These are phyloP conservation scores for Caenorhabditis virilis DNA, from an alignment of 2,888 invertebrate genomes.

Conservation along the genomic window DNA sequence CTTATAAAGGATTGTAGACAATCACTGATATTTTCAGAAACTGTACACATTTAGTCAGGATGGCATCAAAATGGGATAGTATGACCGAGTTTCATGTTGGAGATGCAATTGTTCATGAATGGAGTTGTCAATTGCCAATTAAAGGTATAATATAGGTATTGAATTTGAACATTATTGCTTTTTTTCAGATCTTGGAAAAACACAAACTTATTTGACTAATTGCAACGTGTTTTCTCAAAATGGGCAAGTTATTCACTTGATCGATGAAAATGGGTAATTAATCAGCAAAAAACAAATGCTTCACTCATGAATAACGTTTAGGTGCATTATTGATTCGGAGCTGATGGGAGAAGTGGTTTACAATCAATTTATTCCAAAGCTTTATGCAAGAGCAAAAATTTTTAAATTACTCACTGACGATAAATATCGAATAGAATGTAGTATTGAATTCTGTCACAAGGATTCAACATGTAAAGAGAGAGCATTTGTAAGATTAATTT, in stretches of 20 bases:
- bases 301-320: slow-evolving; percentile 6
- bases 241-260: slow-evolving; percentile 50
- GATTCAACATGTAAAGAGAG: slow-evolving; percentile 30
- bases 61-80: slow-evolving; percentile 48
- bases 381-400: slow-evolving; percentile 47
- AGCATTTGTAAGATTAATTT: slow-evolving; percentile 26
- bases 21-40: slow-evolving; percentile 10
- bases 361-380: slow-evolving; percentile 40
- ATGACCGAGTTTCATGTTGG: slow-evolving; percentile 47
- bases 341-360: slow-evolving; percentile 54
- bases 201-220: slow-evolving; percentile 42
- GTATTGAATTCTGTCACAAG: slow-evolving; percentile 42
- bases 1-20: not conserved
- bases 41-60: slow-evolving; percentile 46
- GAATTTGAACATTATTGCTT: not conserved
- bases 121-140: slow-evolving; percentile 43
- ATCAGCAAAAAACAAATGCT: not conserved
- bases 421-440: slow-evolving; percentile 49
- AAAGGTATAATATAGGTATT: slow-evolving; percentile 11
- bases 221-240: slow-evolving; percentile 51
- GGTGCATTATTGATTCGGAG: slow-evolving; percentile 53
- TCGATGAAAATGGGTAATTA: slow-evolving; percentile 54
- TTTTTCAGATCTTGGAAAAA: slow-evolving; percentile 32
- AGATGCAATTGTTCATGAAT: slow-evolving; percentile 55
- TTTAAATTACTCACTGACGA: slow-evolving; percentile 51